Percentiles rank a stretch among this genome's conserved stretches.
phyloP scores from a whole-genome alignment of 2,113 vertebrate genomes.

The Bostrychus sinensis region DNA sequence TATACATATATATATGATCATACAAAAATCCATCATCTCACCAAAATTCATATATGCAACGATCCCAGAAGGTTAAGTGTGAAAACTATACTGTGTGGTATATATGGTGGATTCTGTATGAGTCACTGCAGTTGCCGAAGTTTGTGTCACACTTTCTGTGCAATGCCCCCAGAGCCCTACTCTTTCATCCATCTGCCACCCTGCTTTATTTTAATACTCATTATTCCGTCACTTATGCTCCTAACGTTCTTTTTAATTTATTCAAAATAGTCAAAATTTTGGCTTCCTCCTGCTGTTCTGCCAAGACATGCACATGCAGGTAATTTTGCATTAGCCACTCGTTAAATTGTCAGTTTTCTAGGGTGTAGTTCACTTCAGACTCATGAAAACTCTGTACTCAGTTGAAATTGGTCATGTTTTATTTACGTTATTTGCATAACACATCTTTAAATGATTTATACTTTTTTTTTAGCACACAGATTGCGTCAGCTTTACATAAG shows the following conservation, averaged over 20 bases:
- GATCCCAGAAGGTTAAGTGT: no score
- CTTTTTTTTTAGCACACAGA: neutral
- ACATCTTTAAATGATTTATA: neutral
- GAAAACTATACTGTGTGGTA: no score
- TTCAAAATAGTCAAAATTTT: no score
- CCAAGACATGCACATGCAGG: neutral
- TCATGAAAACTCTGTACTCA: neutral
- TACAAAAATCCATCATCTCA: no score
- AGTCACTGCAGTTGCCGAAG: constrained; percentile 41
- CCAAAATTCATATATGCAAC: no score
- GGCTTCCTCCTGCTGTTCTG: neutral
- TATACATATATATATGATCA: no score
- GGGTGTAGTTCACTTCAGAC: neutral
- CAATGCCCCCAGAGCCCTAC: constrained; percentile 11
- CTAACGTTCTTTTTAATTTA: constrained; percentile 1
- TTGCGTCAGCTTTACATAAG: neutral
- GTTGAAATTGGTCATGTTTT: neutral
- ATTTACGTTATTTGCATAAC: neutral
- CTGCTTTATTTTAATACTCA: constrained; percentile 21
- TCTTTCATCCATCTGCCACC: constrained; percentile 30
- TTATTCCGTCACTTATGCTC: constrained; percentile 1
- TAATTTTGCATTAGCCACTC: neutral
- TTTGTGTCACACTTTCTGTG: constrained; percentile 23
- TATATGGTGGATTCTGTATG: no score
- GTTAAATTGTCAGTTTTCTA: neutral